These are phyloP conservation scores for Paramisgurnus dabryanus DNA, from an alignment of 2,113 vertebrate genomes.

Conservation along the genomic window DNA sequence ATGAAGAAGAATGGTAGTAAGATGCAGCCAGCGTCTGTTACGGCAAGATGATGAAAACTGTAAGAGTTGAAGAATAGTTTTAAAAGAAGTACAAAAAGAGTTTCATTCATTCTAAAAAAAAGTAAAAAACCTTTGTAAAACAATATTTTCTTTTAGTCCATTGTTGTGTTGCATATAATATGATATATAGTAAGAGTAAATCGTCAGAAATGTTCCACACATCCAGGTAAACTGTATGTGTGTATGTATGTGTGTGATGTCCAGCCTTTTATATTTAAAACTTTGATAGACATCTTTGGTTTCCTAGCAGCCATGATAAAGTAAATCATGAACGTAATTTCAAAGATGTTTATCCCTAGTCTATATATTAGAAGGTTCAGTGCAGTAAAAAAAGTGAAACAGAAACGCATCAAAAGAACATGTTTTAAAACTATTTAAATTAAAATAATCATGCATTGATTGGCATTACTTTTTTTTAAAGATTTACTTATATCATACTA, in stretches of 20 bases:
- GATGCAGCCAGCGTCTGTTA: background rate
- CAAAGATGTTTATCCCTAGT: too few relatives aligned
- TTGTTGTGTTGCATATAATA: too few relatives aligned
- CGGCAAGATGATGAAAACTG: background rate
- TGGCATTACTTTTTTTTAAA: too few relatives aligned
- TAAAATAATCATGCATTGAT: too few relatives aligned
- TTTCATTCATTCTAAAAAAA: conserved; percentile 8
- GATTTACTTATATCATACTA: too few relatives aligned
- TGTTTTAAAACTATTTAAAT: too few relatives aligned
- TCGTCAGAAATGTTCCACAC: too few relatives aligned
- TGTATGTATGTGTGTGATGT: background rate
- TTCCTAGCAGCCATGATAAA: background rate
- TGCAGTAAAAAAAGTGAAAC: too few relatives aligned
- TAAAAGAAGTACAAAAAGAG: conserved; percentile 13
- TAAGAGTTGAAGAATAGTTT: conserved; percentile 12
- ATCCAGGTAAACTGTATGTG: background rate
- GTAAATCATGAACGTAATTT: background rate
- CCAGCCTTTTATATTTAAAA: background rate
- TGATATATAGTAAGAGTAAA: too few relatives aligned
- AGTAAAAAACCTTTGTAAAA: background rate
- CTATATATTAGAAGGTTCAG: too few relatives aligned
- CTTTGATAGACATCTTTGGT: background rate
- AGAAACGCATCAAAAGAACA: too few relatives aligned
- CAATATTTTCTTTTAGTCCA: too few relatives aligned
- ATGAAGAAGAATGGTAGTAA: conserved; percentile 20